A percentile compares a stretch with the other conserved stretches of the same genome.
phyloP scores from a whole-genome alignment of 92 coral and sea anemone species.

The Palythoa caribaeorum region DNA sequence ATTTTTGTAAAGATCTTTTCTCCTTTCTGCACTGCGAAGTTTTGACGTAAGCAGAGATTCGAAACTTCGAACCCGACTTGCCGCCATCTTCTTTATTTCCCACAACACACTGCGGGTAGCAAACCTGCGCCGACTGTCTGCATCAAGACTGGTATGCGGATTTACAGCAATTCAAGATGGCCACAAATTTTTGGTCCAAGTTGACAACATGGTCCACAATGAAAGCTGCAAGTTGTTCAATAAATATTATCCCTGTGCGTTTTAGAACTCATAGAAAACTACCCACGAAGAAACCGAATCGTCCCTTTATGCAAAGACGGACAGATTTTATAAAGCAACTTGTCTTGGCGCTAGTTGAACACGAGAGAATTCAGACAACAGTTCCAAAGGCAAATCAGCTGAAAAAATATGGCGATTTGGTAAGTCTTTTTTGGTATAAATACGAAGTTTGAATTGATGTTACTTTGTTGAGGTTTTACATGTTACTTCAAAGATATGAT shows the following conservation, averaged over 20 bases:
- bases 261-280: constrained; percentile 84
- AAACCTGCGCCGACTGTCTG: constrained; percentile 24
- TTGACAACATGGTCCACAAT: constrained; percentile 25
- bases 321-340: constrained; percentile 92
- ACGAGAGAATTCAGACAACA: constrained; percentile 96
- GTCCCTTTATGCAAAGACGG: constrained; percentile 88
- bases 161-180: constrained; percentile 66
- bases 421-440: constrained; percentile 39
- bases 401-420: constrained; percentile 94
- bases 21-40: constrained; percentile 83
- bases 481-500: background rate
- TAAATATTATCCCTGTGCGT: constrained; percentile 77
- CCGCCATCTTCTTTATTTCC: constrained; percentile 82
- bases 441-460: background rate
- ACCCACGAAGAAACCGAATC: constrained; percentile 82
- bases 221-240: constrained; percentile 55
- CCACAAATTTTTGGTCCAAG: constrained; percentile 57
- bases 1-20: constrained; percentile 88
- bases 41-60: constrained; percentile 91
- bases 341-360: constrained; percentile 84
- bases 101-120: constrained; percentile 34
- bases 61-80: constrained; percentile 87
- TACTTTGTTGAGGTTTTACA: background rate
- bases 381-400: constrained; percentile 90
- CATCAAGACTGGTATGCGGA: background rate